phyloP scores from a whole-genome alignment of 2,113 vertebrate species.

The Tinamus guttatus region DNA sequence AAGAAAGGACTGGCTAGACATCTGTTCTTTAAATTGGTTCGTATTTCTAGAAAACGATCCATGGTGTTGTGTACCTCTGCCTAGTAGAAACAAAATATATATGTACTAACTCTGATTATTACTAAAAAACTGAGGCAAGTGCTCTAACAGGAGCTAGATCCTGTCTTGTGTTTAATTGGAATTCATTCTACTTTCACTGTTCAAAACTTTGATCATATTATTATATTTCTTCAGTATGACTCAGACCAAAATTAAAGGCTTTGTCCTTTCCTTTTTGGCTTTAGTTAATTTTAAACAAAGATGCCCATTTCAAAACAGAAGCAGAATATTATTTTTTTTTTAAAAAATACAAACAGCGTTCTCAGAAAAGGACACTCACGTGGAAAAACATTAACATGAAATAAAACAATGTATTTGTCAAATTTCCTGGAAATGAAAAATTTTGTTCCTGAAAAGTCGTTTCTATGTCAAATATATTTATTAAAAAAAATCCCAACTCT shows the following conservation, averaged over 20 bases:
- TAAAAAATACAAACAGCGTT: not conserved
- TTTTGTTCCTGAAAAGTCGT: not conserved
- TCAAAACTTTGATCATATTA: not conserved
- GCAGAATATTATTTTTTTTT: not conserved
- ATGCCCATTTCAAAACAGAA: not conserved
- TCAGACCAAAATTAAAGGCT: not conserved
- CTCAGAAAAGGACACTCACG: rapidly evolving
- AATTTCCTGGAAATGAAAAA: not conserved
- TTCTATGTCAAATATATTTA: not conserved
- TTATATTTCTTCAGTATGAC: not conserved
- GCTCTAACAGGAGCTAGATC: not conserved
- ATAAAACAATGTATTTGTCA: not conserved
- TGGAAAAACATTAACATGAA: not conserved
- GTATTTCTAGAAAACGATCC: not conserved
- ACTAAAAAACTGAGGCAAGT: not conserved
- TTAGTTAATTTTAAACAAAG: not conserved
- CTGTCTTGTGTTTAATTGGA: not conserved
- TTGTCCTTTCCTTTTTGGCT: not conserved
- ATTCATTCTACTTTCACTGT: not conserved
- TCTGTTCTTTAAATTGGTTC: conserved; percentile 8
- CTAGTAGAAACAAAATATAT: not conserved
- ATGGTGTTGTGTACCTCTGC: not conserved
- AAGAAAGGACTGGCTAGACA: not conserved
- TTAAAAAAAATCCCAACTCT: not conserved
- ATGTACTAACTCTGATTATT: not conserved